Evolutionary conservation across 2,797 vertebrate species (phyloP), one percentile per base, ranked within the genome.

Genomic region (Phrynocephalus guinanensis): DNA sequence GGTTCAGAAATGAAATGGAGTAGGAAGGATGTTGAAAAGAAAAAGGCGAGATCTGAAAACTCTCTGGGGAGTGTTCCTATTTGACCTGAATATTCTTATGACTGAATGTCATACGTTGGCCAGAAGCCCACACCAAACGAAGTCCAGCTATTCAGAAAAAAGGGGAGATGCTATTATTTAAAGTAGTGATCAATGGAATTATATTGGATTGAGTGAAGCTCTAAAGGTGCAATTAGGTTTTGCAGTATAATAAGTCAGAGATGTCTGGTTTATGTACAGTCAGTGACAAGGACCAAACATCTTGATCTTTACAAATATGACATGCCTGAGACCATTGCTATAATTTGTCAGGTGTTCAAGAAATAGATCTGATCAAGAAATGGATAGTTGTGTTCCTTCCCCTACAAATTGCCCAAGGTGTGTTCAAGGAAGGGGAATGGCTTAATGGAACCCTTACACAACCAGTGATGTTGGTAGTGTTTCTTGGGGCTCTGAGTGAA

Each of bases 391-490:
- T 56, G 52, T 56, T 56, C 52, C 52, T 56, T 56, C 10, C 52
- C 52, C 52, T 56, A 56, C 13, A 13, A 56, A 56, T 56, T 56
- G 9, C 52, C 52, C 52, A 56, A 56, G 9, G 52, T 56, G 52
- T 56, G 80, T 50, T 71, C 75, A 89, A 86, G 50, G 56, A 83
- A 82, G 33, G 22, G 2, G 52, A 56, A 56, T 56, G 52, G 52
- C 52, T 56, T 56, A 6, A 56, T 72, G 15, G 3, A 80, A 44
- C 38, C 20, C 52, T 60, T 1, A 60, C 18, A 4, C 22, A 66
- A 38, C 7, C 13, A 1, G 28, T n/a, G 8, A 4, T n/a, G 78
- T 30, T 44, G 38, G 16, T 56, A 3, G 52, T 56, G 52, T 56
- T 56, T 56, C 52, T 56, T 56, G 52, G 52, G 52, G 52, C 52